phyloP scores from a whole-genome alignment of 2,113 vertebrate species.

The Pithys albifrons region DNA sequence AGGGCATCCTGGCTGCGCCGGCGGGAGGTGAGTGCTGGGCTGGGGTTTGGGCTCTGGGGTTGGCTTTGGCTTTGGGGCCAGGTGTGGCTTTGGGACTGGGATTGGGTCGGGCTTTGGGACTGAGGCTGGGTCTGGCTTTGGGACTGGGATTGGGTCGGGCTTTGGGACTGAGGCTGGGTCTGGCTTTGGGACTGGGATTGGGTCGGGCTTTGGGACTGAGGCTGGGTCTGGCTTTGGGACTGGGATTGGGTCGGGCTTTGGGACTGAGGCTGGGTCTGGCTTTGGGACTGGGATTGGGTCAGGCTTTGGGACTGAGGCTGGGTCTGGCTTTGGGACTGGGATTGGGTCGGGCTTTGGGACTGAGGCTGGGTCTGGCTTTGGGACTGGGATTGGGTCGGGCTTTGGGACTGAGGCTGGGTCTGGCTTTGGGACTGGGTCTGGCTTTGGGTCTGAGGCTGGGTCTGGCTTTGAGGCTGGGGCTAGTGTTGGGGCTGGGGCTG shows the following conservation, averaged over 20 bases:
- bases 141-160: too few relatives aligned
- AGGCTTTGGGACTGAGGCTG: background rate
- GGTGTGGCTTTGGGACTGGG: too few relatives aligned
- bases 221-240: fast-evolving
- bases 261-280: background rate
- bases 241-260: too few relatives aligned
- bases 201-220: too few relatives aligned
- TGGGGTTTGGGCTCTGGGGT: fast-evolving
- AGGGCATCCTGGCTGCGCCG: slow-evolving; percentile 83
- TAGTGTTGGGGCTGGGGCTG: too few relatives aligned
- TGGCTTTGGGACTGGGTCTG: background rate
- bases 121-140: background rate
- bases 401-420: fast-evolving
- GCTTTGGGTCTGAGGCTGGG: background rate
- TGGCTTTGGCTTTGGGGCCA: background rate
- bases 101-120: too few relatives aligned
- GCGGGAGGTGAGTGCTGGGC: slow-evolving; percentile 75
- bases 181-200: too few relatives aligned
- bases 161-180: too few relatives aligned
- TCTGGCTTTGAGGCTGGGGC: too few relatives aligned
- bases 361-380: background rate
- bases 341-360: too few relatives aligned
- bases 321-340: background rate
- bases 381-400: background rate
- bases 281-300: background rate